A percentile compares a stretch with the other conserved stretches of the same genome.
These are phyloP conservation scores for Albula goreensis DNA, from an alignment of 2,113 vertebrate species.

Conservation along the genomic window DNA sequence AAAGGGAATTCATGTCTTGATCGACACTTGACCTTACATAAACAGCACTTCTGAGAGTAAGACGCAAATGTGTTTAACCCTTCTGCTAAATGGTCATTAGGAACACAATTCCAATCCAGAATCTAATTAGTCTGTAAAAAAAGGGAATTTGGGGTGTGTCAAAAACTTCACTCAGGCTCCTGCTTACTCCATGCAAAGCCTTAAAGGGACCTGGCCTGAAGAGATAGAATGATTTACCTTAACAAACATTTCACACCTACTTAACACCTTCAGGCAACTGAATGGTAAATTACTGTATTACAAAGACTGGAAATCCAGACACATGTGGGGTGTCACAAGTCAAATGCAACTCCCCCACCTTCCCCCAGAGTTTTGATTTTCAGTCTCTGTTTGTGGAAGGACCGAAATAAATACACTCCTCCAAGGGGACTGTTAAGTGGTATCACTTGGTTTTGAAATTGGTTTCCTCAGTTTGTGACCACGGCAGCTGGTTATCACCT, in stretches of 20 bases:
- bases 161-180: background rate
- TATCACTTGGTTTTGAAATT: background rate
- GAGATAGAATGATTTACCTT: background rate
- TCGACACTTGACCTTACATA: no score
- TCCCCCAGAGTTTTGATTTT: background rate
- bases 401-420: background rate
- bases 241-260: constrained; percentile 1
- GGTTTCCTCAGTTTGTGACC: background rate
- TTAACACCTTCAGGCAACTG: background rate
- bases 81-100: constrained; percentile 4
- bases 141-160: background rate
- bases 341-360: background rate
- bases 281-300: background rate
- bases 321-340: background rate
- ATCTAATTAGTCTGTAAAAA: background rate
- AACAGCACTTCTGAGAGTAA: background rate
- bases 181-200: background rate
- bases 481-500: background rate
- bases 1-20: no score
- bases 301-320: background rate
- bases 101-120: background rate
- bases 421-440: background rate
- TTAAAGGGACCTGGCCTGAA: background rate
- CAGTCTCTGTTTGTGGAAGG: background rate
- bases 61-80: background rate